Conservation (phyloP, 2,888 invertebrate species). For the Diarsia mendica region DNA sequence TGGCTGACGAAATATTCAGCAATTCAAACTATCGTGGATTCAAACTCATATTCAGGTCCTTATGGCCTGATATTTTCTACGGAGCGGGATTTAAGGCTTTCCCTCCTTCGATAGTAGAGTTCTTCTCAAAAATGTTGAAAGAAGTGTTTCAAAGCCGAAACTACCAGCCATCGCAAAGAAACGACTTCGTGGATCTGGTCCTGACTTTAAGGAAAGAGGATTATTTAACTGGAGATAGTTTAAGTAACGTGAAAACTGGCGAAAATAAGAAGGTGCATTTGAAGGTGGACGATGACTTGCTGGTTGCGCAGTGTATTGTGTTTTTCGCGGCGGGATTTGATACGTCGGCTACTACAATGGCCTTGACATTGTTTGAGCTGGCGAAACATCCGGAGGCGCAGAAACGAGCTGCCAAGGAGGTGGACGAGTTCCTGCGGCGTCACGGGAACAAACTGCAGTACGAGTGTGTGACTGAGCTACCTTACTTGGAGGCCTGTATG, state of each 20-base stretch:
- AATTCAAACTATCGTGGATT: background rate
- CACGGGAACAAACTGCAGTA: constrained; percentile 2
- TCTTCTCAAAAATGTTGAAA: background rate
- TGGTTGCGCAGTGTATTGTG: background rate
- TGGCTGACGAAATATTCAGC: background rate
- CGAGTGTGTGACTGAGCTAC: background rate
- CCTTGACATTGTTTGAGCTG: background rate
- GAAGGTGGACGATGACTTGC: constrained; percentile 5
- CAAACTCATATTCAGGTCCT: background rate
- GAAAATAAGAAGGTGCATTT: background rate
- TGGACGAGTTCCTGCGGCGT: constrained; percentile 7
- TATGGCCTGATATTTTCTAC: constrained; percentile 6
- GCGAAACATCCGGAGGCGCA: background rate
- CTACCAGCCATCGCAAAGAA: constrained; percentile 66
- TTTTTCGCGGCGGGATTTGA: constrained; percentile 7
- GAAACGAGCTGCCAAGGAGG: background rate
- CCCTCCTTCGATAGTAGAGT: background rate
- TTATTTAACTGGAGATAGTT: background rate
- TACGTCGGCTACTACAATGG: background rate
- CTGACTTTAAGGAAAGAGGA: background rate
- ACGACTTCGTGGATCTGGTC: constrained; percentile 72
- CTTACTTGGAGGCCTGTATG: constrained; percentile 8
- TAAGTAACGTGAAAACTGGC: background rate
- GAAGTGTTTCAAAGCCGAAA: constrained; percentile 70
- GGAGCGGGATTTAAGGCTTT: background rate